Evolutionary conservation across 2,888 invertebrate genomes (phyloP).

Genomic region (Stenotaenia linearis): DNA sequence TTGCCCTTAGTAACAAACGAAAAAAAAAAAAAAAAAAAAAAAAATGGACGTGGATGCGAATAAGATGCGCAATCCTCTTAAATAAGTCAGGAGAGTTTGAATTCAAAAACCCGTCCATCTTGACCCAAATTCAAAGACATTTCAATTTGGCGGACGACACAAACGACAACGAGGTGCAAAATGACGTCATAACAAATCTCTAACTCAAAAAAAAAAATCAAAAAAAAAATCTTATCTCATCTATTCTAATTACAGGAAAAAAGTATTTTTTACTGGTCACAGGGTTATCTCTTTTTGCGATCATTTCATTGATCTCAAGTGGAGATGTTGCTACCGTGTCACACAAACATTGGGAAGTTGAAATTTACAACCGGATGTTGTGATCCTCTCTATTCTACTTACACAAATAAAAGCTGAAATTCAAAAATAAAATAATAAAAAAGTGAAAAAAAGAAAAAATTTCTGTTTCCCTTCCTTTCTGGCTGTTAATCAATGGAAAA

Average conservation of each 20-base stretch:
- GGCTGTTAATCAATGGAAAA: background rate
- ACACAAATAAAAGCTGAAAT: background rate
- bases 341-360: conserved; percentile 12
- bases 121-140: background rate
- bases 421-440: background rate
- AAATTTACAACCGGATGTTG: conserved; percentile 11
- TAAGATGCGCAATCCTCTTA: conserved; percentile 10
- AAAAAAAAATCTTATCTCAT: background rate
- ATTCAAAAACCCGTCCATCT: background rate
- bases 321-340: conserved; percentile 7
- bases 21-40: background rate
- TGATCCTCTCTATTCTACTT: background rate
- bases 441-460: background rate
- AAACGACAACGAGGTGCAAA: background rate
- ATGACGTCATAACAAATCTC: background rate
- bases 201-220: background rate
- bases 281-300: background rate
- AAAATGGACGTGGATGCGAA: background rate
- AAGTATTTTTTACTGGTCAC: conserved; percentile 2
- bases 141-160: conserved; percentile 7
- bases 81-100: background rate
- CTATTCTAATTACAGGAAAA: conserved; percentile 12
- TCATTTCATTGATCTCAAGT: background rate
- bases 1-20: background rate
- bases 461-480: background rate